Conservation (phyloP, 2,888 invertebrate species). For the Morpho helenor region DNA sequence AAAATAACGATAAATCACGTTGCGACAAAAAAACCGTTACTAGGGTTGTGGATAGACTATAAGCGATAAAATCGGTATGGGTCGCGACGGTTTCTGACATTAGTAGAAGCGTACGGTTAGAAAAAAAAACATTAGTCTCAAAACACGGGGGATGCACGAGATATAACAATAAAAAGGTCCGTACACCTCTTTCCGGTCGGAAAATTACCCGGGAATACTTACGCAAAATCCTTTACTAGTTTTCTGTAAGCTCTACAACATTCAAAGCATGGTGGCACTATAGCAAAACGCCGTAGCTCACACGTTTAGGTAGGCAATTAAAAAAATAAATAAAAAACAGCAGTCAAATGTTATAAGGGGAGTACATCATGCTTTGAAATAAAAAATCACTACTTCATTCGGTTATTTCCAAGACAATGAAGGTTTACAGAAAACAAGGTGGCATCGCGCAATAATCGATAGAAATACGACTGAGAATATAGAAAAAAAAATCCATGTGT, state of each 20-base stretch:
- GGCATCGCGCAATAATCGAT: slow-evolving; percentile 19
- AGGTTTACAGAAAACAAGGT: slow-evolving; percentile 18
- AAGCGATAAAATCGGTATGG: slow-evolving; percentile 40
- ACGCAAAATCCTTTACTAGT: slow-evolving; percentile 31
- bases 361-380: slow-evolving; percentile 61
- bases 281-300: slow-evolving; percentile 43
- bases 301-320: slow-evolving; percentile 39
- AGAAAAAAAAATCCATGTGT: slow-evolving; percentile 29
- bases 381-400: slow-evolving; percentile 24
- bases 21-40: slow-evolving; percentile 49
- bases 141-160: slow-evolving; percentile 76
- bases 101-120: slow-evolving; percentile 76
- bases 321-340: slow-evolving; percentile 39
- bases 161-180: slow-evolving; percentile 42
- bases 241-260: slow-evolving; percentile 60
- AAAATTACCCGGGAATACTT: slow-evolving; percentile 38
- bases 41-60: slow-evolving; percentile 76
- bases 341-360: slow-evolving; percentile 42
- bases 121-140: slow-evolving; percentile 45
- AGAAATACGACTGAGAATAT: slow-evolving; percentile 13
- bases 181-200: slow-evolving; percentile 57
- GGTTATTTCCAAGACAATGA: slow-evolving; percentile 32
- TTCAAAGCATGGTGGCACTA: slow-evolving; percentile 63
- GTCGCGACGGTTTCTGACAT: slow-evolving; percentile 60
- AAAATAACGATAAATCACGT: slow-evolving; percentile 52